A percentile compares a stretch with the other conserved stretches of the same genome.
phyloP scores from a whole-genome alignment of 2,113 vertebrate species.

The Leptocoma aspasia region DNA sequence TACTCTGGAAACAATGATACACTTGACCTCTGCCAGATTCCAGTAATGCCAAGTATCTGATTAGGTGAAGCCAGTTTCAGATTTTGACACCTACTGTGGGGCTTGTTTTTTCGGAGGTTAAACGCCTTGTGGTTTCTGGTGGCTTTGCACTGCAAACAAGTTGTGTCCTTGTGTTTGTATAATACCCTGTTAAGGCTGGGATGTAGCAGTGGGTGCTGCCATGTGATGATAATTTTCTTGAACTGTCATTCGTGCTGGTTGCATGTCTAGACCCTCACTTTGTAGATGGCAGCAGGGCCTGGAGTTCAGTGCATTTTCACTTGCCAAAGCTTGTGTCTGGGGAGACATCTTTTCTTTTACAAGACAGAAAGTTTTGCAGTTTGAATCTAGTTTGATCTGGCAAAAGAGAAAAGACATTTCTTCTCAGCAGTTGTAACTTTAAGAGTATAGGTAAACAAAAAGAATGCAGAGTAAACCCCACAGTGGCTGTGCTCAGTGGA shows the following conservation, averaged over 20 bases:
- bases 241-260: not conserved
- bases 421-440: not conserved
- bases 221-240: not conserved
- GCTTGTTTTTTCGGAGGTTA: not conserved
- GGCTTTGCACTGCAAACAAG: not conserved
- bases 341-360: not conserved
- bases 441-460: not conserved
- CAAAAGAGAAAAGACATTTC: not conserved
- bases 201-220: not conserved
- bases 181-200: rapidly evolving
- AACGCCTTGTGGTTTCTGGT: not conserved
- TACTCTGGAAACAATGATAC: not conserved
- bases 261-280: not conserved
- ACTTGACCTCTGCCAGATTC: not conserved
- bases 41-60: not conserved
- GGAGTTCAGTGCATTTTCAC: not conserved
- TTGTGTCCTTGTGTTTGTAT: not conserved
- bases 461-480: not conserved
- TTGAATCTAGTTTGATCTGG: not conserved
- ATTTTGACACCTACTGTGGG: not conserved
- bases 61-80: not conserved
- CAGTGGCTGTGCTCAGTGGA: not conserved
- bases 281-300: not conserved
- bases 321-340: not conserved
- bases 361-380: not conserved